Conservation (phyloP, 1,140 invertebrate genomes). For the Leptoteleia sp. region DNA sequence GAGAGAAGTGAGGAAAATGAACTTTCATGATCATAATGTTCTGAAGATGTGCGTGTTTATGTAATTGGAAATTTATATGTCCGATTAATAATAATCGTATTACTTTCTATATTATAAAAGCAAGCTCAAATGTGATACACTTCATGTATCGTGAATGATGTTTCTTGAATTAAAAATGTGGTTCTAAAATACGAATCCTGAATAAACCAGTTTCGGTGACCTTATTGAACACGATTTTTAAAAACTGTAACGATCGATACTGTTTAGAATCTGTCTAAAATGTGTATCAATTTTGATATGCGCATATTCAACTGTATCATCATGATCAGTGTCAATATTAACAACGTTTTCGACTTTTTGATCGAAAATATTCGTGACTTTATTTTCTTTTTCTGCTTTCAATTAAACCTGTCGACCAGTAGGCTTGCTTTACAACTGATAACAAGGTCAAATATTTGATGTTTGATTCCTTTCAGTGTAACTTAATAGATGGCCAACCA, state of each 20-base stretch:
- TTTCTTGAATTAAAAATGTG: constrained; percentile 12
- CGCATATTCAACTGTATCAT: background rate
- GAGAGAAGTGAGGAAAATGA: background rate
- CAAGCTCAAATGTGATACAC: constrained; percentile 11
- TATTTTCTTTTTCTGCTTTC: no score
- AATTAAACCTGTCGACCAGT: no score
- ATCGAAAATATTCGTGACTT: no score
- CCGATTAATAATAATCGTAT: constrained; percentile 35
- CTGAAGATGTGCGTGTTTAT: constrained; percentile 16
- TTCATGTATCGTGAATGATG: constrained; percentile 21
- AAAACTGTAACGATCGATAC: constrained; percentile 2
- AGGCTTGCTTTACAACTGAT: no score
- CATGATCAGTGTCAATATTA: background rate
- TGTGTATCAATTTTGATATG: constrained; percentile 1
- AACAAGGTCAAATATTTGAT: no score
- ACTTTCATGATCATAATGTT: background rate
- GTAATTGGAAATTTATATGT: constrained; percentile 19
- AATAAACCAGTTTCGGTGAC: constrained; percentile 26
- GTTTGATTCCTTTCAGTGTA: no score
- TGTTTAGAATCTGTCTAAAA: constrained; percentile 4
- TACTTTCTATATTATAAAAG: constrained; percentile 44
- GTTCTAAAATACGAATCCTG: constrained; percentile 1
- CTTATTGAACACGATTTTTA: constrained; percentile 11
- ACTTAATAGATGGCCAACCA: no score
- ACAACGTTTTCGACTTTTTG: no score